Base-by-base conservation (phyloP, 2,888 invertebrate genomes). In the Hirudinaria manillensis region DNA sequence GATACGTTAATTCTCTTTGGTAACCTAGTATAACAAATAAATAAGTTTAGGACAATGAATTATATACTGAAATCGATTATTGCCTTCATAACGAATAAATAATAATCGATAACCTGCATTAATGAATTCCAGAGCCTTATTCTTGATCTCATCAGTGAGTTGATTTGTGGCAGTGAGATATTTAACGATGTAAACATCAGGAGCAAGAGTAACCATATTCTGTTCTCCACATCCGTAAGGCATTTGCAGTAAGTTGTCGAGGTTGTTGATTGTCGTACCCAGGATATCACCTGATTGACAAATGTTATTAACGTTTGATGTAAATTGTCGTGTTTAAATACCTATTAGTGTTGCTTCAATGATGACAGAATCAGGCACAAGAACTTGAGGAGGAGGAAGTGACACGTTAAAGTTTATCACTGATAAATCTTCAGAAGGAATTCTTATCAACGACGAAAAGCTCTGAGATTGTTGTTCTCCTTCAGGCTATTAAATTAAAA, bases 191-290 rank as follows among this genome's bases (percentile, higher is more conserved):
- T 94, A 91, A 79, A 95, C 90, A 80, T 93, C 93, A 0, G 94
- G 92, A 67, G 96, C 93, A 82, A 98, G 90, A 78, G 93, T 92
- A 27, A 94, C 87, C 89, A 96, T 91, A 76, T 96, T 97, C 85
- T 95, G 94, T 84, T 93, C 93, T 0, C 97, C 93, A 85, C 96
- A 96, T 0, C 93, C 94, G 66, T 91, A 92, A 0, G 95, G 93
- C 86, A 92, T 89, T 78, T 90, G 83, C 27, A 94, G 89, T 72
- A 94, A 86, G 80, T 89, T 88, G 61, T 91, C 91, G 67, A 93
- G 86, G 83, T 92, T 91, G 56, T 91, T 88, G 72, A 94, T 89
- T 7, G 91, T 89, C 19, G 92, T 90, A 21, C 92, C 93, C 81
- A 94, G 87, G 55, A 93, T 88, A 84, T 94, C 93, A 77, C 89